These are phyloP conservation scores for Tolypeutes matacus DNA, from an alignment of 2,797 vertebrate genomes.

Conservation along the genomic window DNA sequence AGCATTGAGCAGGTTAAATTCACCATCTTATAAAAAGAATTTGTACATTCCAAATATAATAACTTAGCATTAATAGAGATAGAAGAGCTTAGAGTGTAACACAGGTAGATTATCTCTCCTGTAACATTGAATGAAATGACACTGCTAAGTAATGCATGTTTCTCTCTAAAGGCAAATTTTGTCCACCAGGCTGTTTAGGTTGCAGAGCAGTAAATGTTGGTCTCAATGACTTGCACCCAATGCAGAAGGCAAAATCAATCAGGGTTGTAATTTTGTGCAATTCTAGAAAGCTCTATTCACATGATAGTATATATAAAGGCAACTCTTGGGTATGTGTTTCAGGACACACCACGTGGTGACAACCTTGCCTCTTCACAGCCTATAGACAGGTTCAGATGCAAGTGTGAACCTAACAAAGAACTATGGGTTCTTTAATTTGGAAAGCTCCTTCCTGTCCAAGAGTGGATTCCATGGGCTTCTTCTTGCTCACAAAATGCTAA, in stretches of 20 bases:
- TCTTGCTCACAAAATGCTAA: neutral
- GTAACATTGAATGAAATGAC: conserved; percentile 47
- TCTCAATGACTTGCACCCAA: neutral
- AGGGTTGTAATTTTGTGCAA: neutral
- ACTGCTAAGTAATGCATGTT: neutral
- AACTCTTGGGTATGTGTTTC: neutral
- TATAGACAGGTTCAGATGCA: neutral
- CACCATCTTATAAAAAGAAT: conserved; percentile 85
- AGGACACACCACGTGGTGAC: neutral
- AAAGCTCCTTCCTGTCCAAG: neutral
- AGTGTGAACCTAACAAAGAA: neutral
- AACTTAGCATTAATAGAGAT: conserved; percentile 82
- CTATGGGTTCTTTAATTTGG: neutral
- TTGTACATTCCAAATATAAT: conserved; percentile 86
- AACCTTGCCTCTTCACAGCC: neutral
- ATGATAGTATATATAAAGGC: too few species aligned
- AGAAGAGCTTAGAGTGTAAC: conserved; percentile 74
- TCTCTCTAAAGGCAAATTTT: conserved; percentile 36
- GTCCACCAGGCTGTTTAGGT: neutral
- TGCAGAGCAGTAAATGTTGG: neutral
- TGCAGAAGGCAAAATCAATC: neutral
- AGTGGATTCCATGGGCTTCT: neutral
- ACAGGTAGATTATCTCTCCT: conserved; percentile 78
- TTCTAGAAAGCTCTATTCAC: neutral
- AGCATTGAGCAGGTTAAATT: conserved; percentile 87